Evolutionary conservation across 2,797 vertebrate genomes (phyloP).

Genomic region (Lates japonicus): DNA sequence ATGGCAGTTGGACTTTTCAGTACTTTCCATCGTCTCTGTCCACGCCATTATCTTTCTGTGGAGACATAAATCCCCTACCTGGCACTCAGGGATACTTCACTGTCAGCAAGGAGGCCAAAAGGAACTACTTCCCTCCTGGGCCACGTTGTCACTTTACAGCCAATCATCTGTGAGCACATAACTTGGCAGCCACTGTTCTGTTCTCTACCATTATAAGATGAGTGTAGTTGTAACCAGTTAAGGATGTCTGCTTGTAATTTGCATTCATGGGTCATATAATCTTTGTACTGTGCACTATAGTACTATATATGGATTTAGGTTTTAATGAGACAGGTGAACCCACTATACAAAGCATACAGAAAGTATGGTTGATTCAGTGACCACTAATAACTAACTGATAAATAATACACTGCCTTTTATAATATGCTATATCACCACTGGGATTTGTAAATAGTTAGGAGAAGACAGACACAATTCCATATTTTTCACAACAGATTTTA

Average conservation of each 20-base stretch:
- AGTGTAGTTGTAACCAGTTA: background rate
- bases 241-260: conserved; percentile 3
- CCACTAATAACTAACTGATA: background rate
- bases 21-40: background rate
- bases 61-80: conserved; percentile 37
- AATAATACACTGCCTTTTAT: background rate
- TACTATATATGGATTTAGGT: background rate
- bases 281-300: background rate
- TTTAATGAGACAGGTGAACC: background rate
- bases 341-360: background rate
- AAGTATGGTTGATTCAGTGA: background rate
- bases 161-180: conserved; percentile 24
- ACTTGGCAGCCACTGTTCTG: conserved; percentile 2
- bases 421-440: background rate
- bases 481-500: conserved; percentile 92
- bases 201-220: background rate
- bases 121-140: background rate
- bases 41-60: background rate
- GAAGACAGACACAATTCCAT: conserved; percentile 18
- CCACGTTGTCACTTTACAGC: conserved; percentile 30
- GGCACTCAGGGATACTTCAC: conserved; percentile 40
- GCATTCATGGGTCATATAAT: background rate
- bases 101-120: conserved; percentile 17
- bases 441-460: background rate
- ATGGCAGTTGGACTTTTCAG: background rate